Evolutionary conservation across 2,797 vertebrate genomes (phyloP).

Genomic region (Bradypodion ventrale): DNA sequence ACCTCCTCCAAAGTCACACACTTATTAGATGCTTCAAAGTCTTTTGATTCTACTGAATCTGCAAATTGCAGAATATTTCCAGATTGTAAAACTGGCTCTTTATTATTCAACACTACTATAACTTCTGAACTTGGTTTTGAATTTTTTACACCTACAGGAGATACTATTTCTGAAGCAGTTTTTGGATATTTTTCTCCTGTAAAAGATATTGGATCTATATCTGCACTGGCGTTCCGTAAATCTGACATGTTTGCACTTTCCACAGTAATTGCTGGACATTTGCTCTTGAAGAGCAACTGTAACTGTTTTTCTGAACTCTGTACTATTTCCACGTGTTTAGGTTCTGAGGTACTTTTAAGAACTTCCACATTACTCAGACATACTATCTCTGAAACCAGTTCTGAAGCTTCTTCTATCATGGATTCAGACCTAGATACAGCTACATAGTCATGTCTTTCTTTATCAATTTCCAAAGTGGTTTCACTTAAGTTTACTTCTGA

Average conservation of each 20-base stretch:
- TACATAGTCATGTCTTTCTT: background rate
- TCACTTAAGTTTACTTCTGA: slow-evolving; percentile 4
- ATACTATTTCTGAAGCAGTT: background rate
- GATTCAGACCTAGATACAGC: slow-evolving; percentile 3
- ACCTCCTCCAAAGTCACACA: background rate
- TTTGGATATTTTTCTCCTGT: background rate
- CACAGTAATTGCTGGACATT: background rate
- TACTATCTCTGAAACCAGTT: background rate
- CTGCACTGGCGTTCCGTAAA: background rate
- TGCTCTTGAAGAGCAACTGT: background rate
- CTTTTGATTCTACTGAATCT: background rate
- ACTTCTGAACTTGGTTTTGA: slow-evolving; percentile 2
- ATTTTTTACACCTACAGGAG: background rate
- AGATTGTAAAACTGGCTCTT: background rate
- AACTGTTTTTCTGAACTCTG: slow-evolving; percentile 33
- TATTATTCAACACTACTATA: slow-evolving; percentile 1
- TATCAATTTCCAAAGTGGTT: background rate
- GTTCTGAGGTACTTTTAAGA: background rate
- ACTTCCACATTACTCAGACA: background rate
- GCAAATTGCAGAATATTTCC: background rate
- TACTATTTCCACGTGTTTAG: background rate
- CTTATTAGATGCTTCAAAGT: slow-evolving; percentile 1
- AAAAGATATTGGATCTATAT: background rate
- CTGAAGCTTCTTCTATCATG: background rate
- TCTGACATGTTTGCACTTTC: background rate